Conservation (phyloP, 2,797 vertebrate species). For the Danio aesculapii region DNA sequence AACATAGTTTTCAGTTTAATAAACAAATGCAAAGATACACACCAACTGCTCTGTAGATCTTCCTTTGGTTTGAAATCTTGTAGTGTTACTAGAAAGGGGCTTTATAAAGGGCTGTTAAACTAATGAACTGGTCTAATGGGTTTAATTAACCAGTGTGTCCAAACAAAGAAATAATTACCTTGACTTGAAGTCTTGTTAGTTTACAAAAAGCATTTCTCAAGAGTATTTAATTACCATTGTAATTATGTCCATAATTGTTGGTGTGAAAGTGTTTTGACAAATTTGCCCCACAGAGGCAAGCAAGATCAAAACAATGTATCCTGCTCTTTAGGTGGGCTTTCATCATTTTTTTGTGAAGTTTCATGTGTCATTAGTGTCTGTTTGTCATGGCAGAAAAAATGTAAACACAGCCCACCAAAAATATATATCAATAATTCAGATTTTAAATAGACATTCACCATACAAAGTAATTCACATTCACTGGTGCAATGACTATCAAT, state of each 20-base stretch:
- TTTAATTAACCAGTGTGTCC: slow-evolving; percentile 50
- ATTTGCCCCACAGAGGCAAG: slow-evolving; percentile 3
- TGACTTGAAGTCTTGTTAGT: slow-evolving; percentile 7
- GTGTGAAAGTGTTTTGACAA: background rate
- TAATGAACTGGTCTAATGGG: slow-evolving; percentile 40
- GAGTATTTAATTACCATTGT: slow-evolving; percentile 32
- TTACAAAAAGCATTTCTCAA: slow-evolving; percentile 23
- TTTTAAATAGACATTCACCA: too few relatives aligned
- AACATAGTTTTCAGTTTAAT: background rate
- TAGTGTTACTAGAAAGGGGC: background rate
- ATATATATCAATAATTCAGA: too few relatives aligned
- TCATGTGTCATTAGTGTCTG: too few relatives aligned
- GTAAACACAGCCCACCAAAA: too few relatives aligned
- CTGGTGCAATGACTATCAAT: too few relatives aligned
- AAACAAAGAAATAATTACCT: slow-evolving; percentile 45
- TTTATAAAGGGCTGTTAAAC: slow-evolving; percentile 20
- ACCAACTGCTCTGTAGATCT: slow-evolving; percentile 3
- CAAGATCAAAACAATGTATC: background rate
- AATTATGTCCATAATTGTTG: slow-evolving; percentile 25
- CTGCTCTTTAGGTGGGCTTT: too few relatives aligned
- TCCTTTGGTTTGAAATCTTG: background rate
- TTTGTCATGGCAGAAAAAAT: too few relatives aligned
- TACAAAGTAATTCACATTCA: too few relatives aligned
- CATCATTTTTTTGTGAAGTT: too few relatives aligned
- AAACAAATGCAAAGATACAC: background rate